Evolutionary conservation across 2,113 vertebrate species (phyloP).

Genomic region (Thermophis baileyi): DNA sequence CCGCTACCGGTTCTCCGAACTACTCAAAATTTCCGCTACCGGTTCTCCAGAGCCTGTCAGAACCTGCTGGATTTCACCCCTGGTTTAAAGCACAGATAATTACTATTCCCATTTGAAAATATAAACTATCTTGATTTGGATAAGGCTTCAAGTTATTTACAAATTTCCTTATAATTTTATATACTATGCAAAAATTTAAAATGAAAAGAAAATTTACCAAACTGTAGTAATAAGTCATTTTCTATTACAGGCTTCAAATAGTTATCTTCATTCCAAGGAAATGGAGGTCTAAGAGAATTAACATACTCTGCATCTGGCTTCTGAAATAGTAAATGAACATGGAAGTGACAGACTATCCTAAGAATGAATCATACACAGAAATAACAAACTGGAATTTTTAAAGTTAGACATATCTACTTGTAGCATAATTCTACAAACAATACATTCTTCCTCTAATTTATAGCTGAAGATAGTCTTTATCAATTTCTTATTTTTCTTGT

Average conservation of each 20-base stretch:
- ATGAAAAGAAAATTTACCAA: conserved; percentile 70
- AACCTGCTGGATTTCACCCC: too few species aligned
- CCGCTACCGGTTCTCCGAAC: too few species aligned
- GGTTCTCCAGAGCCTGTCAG: too few species aligned
- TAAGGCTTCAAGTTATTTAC: background rate
- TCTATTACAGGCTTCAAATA: conserved; percentile 84
- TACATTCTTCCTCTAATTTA: background rate
- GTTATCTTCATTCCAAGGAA: conserved; percentile 88
- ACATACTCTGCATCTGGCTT: conserved; percentile 77
- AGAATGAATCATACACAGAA: background rate
- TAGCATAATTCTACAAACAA: background rate
- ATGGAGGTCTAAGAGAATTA: conserved; percentile 59
- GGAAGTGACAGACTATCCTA: background rate
- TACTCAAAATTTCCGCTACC: too few species aligned
- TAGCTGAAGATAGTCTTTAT: background rate
- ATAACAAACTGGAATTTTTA: background rate
- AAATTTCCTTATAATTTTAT: background rate
- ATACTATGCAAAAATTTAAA: background rate
- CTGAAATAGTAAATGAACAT: conserved; percentile 62
- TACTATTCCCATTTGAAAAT: background rate
- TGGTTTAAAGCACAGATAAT: background rate
- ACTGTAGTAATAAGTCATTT: conserved; percentile 90
- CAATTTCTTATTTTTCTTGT: background rate
- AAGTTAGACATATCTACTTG: background rate
- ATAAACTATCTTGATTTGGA: background rate